Percentiles rank a stretch among this genome's conserved stretches.
These are phyloP conservation scores for Hemichromis elongatus DNA, from an alignment of 2,113 vertebrate genomes.

Conservation along the genomic window DNA sequence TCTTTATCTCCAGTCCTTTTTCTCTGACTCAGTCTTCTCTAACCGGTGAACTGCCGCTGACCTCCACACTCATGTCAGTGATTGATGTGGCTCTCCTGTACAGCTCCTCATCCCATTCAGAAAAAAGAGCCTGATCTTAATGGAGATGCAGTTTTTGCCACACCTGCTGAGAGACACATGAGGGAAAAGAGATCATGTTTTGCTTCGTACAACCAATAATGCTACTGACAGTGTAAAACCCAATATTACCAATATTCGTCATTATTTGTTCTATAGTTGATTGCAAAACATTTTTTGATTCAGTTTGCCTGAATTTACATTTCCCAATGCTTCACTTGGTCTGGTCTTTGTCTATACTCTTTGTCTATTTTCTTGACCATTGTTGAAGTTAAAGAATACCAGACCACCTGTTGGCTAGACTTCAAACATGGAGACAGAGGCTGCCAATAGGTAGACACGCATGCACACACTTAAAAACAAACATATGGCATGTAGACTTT, in stretches of 20 bases:
- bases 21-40: conserved; percentile 4
- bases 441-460: background rate
- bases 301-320: background rate
- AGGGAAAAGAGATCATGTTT: background rate
- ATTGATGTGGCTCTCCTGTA: conserved; percentile 41
- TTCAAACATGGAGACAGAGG: conserved; percentile 22
- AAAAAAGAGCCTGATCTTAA: background rate
- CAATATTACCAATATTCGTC: background rate
- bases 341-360: background rate
- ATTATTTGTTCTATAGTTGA: background rate
- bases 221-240: background rate
- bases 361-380: background rate
- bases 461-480: background rate
- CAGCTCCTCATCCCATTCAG: conserved; percentile 37
- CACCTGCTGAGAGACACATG: background rate
- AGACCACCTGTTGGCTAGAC: conserved; percentile 36
- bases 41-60: conserved; percentile 51
- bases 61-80: conserved; percentile 38
- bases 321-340: background rate
- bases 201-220: background rate
- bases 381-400: conserved; percentile 6
- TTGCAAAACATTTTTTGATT: background rate
- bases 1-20: conserved; percentile 6
- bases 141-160: background rate
- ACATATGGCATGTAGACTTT: background rate